phyloP scores from a whole-genome alignment of 2,888 invertebrate genomes.

The Coelopa pilipes region DNA sequence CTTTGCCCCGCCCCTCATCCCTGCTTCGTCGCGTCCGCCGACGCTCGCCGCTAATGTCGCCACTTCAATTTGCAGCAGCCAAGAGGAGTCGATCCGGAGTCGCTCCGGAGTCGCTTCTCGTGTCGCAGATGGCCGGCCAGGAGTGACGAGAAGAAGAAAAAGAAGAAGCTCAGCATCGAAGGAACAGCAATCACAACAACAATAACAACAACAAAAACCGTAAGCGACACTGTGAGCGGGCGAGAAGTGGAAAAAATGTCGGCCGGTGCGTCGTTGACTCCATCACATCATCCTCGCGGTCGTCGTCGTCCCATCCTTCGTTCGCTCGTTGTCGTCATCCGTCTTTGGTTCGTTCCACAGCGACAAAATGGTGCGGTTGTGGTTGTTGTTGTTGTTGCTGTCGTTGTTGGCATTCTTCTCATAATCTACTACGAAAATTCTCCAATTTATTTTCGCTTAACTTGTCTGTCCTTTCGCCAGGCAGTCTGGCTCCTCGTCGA shows the following conservation, averaged over 20 bases:
- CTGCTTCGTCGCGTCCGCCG: neutral
- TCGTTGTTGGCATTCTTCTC: slow-evolving; percentile 12
- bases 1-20: neutral
- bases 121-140: slow-evolving; percentile 4
- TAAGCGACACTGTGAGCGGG: neutral
- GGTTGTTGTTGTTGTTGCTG: slow-evolving; percentile 8
- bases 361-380: neutral
- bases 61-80: slow-evolving; percentile 15
- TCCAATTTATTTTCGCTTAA: slow-evolving; percentile 27
- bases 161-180: neutral
- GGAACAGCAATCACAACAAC: slow-evolving; percentile 13
- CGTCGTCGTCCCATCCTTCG: too few species aligned
- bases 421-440: slow-evolving; percentile 18
- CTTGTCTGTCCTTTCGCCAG: neutral
- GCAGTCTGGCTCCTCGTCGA: too few species aligned
- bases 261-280: slow-evolving; percentile 3
- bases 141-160: neutral
- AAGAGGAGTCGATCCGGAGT: neutral
- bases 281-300: slow-evolving; percentile 7
- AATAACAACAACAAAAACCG: slow-evolving; percentile 9
- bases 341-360: too few species aligned
- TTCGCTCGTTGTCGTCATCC: too few species aligned
- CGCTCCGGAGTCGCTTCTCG: neutral
- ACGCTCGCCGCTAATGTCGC: neutral
- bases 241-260: neutral